Evolutionary conservation across 2,113 vertebrate genomes (phyloP).

Genomic region (Ranitomeya variabilis): DNA sequence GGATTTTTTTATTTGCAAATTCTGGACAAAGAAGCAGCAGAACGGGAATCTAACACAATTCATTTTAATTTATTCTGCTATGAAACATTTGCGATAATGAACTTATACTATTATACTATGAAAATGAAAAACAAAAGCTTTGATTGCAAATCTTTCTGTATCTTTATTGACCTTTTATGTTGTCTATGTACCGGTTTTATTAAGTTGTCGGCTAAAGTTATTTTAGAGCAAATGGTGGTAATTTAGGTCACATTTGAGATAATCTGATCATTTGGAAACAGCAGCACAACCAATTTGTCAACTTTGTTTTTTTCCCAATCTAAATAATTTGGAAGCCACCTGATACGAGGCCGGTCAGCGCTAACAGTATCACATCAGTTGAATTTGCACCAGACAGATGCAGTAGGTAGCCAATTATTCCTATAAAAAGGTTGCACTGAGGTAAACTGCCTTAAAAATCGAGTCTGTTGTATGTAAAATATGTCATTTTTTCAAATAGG

Average conservation of each 20-base stretch:
- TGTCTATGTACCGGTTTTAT: conserved; percentile 1
- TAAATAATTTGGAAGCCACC: conserved; percentile 4
- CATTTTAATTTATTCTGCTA: background rate
- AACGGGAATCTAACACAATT: background rate
- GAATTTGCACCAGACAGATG: conserved; percentile 16
- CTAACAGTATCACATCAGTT: background rate
- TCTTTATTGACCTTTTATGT: conserved; percentile 31
- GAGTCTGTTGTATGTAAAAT: background rate
- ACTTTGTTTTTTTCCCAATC: conserved; percentile 7
- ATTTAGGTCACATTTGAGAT: conserved; percentile 39
- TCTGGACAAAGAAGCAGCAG: background rate
- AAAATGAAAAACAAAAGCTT: background rate
- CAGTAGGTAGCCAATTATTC: background rate
- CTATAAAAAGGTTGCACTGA: conserved; percentile 3
- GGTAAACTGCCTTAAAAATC: background rate
- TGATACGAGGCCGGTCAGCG: background rate
- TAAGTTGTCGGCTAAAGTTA: conserved; percentile 10
- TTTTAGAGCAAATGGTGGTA: conserved; percentile 9
- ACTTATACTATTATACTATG: conserved; percentile 30
- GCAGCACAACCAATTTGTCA: background rate
- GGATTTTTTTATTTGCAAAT: background rate
- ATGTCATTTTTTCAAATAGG: background rate
- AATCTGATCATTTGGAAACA: conserved; percentile 39
- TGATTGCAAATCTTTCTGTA: background rate
- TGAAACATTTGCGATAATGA: conserved; percentile 22